These are phyloP conservation scores for Cyclargus thomasi DNA, from an alignment of 1,140 invertebrate genomes.

Conservation along the genomic window DNA sequence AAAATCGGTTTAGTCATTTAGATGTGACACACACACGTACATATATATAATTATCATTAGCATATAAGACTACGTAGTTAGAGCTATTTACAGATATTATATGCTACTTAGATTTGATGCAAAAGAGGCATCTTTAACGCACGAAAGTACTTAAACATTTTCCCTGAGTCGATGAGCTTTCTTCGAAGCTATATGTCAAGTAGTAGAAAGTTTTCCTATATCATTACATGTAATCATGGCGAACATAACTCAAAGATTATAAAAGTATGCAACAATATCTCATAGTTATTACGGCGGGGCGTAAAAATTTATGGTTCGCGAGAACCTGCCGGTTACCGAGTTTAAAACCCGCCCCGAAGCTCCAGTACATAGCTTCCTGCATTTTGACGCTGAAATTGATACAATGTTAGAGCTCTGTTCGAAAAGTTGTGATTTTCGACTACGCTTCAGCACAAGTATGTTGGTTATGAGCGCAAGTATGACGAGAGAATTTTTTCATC, in stretches of 20 bases:
- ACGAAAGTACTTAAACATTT: neutral
- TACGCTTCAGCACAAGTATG: too few relatives aligned
- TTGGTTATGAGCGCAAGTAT: too few relatives aligned
- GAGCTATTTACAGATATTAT: too few relatives aligned
- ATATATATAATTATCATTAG: too few relatives aligned
- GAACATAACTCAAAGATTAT: neutral
- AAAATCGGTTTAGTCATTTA: too few relatives aligned
- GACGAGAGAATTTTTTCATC: too few relatives aligned
- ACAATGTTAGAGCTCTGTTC: neutral
- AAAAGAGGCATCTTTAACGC: neutral
- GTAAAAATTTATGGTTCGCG: slow-evolving; percentile 10
- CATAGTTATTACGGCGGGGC: slow-evolving; percentile 10
- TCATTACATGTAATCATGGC: neutral
- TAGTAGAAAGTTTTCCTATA: neutral
- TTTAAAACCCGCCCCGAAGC: slow-evolving; percentile 1
- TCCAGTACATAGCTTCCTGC: neutral
- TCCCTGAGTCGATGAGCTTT: neutral
- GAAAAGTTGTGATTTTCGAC: neutral
- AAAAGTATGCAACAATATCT: slow-evolving; percentile 1
- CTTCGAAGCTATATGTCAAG: neutral
- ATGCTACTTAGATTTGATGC: too few relatives aligned
- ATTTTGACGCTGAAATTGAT: neutral
- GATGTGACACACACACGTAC: too few relatives aligned
- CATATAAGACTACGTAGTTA: too few relatives aligned
- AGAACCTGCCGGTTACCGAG: slow-evolving; percentile 1